Conservation (phyloP, 2,888 invertebrate genomes). For the Beris chalybata region DNA sequence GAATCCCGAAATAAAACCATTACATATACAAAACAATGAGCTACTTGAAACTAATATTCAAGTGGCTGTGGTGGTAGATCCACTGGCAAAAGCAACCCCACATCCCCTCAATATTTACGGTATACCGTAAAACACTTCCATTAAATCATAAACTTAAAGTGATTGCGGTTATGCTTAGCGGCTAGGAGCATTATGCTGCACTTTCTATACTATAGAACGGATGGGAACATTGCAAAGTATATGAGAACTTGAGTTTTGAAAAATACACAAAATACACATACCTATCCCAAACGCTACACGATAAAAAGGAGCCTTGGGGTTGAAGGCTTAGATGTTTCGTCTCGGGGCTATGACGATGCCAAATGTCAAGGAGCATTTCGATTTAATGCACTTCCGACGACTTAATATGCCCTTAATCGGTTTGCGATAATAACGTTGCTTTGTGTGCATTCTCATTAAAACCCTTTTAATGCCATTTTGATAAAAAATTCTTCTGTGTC, state of each 20-base stretch:
- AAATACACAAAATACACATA: background rate
- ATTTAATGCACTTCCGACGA: slow-evolving; percentile 45
- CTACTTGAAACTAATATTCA: slow-evolving; percentile 30
- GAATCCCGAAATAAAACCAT: slow-evolving; percentile 31
- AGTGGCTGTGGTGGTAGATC: background rate
- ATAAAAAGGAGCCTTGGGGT: slow-evolving; percentile 11
- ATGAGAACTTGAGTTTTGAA: background rate
- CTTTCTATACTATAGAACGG: background rate
- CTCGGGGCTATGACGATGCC: slow-evolving; percentile 35
- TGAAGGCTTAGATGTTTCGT: slow-evolving; percentile 27
- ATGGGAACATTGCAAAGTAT: background rate
- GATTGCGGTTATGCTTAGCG: slow-evolving; percentile 29
- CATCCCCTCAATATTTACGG: slow-evolving; percentile 20
- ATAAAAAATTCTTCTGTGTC: slow-evolving; percentile 30
- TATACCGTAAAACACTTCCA: slow-evolving; percentile 37
- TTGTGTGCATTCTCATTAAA: slow-evolving; percentile 30
- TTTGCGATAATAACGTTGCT: slow-evolving; percentile 29
- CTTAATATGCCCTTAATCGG: slow-evolving; percentile 39
- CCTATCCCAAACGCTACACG: background rate
- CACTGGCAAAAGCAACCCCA: background rate
- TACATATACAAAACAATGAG: slow-evolving; percentile 33
- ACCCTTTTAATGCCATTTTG: slow-evolving; percentile 32
- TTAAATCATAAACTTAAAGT: slow-evolving; percentile 39
- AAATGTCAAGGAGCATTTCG: slow-evolving; percentile 44
- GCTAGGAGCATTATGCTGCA: background rate